These are phyloP conservation scores for Diplogasteroides magnus DNA, from an alignment of 1,140 invertebrate species.

Conservation along the genomic window DNA sequence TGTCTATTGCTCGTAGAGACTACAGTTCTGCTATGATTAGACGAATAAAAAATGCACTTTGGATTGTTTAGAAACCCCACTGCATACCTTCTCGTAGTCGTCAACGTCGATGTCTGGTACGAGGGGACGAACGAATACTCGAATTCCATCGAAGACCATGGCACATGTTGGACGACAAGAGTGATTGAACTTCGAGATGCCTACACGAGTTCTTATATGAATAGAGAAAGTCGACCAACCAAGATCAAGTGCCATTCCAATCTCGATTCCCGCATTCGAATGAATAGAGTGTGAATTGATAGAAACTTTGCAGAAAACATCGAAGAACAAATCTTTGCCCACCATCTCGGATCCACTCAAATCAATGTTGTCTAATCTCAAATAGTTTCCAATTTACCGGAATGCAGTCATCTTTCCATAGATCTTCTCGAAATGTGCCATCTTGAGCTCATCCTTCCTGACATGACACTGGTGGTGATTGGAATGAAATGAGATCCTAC, in stretches of 20 bases:
- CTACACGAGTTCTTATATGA: neutral
- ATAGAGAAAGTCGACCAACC: slow-evolving; percentile 10
- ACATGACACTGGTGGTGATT: neutral
- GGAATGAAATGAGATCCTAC: neutral
- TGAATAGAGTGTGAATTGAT: slow-evolving; percentile 49
- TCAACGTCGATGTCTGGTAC: slow-evolving; percentile 37
- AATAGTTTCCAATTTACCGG: slow-evolving; percentile 37
- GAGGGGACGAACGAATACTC: slow-evolving; percentile 41
- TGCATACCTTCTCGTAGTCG: slow-evolving; percentile 30
- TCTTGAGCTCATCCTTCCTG: slow-evolving; percentile 34
- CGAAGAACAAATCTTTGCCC: slow-evolving; percentile 36
- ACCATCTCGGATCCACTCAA: neutral
- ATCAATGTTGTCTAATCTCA: slow-evolving; percentile 7
- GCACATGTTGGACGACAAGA: slow-evolving; percentile 48
- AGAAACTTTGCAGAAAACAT: slow-evolving; percentile 43
- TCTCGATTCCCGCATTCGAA: slow-evolving; percentile 42
- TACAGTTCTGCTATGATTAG: too few species aligned
- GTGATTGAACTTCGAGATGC: slow-evolving; percentile 46
- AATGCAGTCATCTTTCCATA: slow-evolving; percentile 35
- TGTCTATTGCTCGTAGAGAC: too few species aligned
- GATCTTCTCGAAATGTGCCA: slow-evolving; percentile 44
- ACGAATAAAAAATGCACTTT: too few species aligned
- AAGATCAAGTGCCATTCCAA: slow-evolving; percentile 45
- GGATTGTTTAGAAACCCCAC: too few species aligned
- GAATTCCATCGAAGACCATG: slow-evolving; percentile 43